phyloP scores from a whole-genome alignment of 2,797 vertebrate genomes.

The Emydoidea blandingii region DNA sequence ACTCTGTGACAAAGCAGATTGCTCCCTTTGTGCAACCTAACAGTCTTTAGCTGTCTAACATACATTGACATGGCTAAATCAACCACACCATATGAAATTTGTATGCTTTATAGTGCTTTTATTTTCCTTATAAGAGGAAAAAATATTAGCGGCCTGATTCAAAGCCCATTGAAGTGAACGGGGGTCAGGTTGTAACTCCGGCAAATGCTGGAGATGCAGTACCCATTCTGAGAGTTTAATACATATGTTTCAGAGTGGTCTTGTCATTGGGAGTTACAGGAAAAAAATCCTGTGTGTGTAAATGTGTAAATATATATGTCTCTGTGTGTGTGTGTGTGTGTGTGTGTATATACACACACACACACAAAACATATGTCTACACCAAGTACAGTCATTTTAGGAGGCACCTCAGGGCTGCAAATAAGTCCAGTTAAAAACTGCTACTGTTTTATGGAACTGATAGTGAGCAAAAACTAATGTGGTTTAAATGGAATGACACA shows the following conservation, averaged over 20 bases:
- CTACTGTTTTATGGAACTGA: neutral
- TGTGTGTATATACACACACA: no score
- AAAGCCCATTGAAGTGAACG: neutral
- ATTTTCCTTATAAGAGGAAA: neutral
- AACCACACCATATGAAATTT: neutral
- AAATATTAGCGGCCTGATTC: neutral
- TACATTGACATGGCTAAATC: neutral
- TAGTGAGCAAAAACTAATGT: neutral
- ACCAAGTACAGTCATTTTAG: neutral
- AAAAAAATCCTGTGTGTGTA: neutral
- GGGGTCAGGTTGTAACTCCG: neutral
- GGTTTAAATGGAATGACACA: neutral
- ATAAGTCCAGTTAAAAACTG: neutral
- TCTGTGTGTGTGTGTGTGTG: no score
- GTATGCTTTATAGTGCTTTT: neutral
- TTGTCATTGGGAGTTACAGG: neutral
- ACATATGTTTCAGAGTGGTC: neutral
- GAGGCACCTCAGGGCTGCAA: neutral
- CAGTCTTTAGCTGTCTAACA: slow-evolving; percentile 7
- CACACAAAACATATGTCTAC: neutral
- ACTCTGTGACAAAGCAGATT: neutral
- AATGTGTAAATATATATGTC: neutral
- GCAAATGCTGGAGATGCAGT: neutral
- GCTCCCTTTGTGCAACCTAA: neutral
- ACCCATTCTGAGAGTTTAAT: neutral